Conservation (phyloP, 2,113 vertebrate genomes). For the Xenopus tropicalis region DNA sequence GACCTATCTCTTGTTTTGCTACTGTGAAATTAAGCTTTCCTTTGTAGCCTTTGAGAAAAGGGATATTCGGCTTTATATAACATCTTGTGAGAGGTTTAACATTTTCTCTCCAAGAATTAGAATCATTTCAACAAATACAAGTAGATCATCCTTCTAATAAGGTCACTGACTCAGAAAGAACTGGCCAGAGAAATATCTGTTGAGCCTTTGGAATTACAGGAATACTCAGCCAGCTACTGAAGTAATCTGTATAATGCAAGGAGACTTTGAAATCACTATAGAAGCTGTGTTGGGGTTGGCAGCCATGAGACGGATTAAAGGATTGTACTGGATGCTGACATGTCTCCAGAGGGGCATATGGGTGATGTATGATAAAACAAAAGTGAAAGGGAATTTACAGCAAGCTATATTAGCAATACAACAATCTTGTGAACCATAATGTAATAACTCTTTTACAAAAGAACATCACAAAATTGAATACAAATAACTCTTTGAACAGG, state of each 20-base stretch:
- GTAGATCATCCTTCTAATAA: slow-evolving; percentile 28
- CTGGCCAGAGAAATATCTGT: slow-evolving; percentile 7
- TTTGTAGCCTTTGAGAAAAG: neutral
- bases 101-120: slow-evolving; percentile 10
- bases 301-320: neutral
- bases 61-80: neutral
- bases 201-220: slow-evolving; percentile 12
- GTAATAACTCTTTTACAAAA: too few species aligned
- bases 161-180: slow-evolving; percentile 13
- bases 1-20: too few species aligned
- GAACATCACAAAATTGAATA: too few species aligned
- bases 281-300: neutral
- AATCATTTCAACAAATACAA: slow-evolving; percentile 22
- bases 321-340: neutral
- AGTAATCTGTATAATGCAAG: slow-evolving; percentile 6
- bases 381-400: too few species aligned
- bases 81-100: slow-evolving; percentile 18
- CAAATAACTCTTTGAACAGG: too few species aligned
- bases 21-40: neutral
- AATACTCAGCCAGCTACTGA: neutral
- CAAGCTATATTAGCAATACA: too few species aligned
- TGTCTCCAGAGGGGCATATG: too few species aligned
- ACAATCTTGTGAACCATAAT: too few species aligned
- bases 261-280: neutral
- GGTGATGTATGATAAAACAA: too few species aligned